phyloP scores from a whole-genome alignment of 2,888 invertebrate species.

The Megamerina dolium region DNA sequence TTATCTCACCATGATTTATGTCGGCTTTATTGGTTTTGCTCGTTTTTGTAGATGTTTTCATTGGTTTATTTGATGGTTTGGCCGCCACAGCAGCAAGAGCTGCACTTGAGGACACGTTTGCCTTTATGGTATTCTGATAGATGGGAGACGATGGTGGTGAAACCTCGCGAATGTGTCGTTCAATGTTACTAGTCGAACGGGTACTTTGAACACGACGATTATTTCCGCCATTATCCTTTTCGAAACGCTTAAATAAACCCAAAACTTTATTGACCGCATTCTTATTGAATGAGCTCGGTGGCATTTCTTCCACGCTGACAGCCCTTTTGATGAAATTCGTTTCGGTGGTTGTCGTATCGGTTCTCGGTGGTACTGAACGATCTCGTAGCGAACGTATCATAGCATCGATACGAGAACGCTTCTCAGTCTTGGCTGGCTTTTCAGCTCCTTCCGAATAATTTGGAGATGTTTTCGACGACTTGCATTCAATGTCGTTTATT shows the following conservation, averaged over 20 bases:
- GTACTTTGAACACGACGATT: slow-evolving; percentile 40
- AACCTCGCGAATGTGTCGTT: slow-evolving; percentile 36
- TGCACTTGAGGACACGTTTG: slow-evolving; percentile 29
- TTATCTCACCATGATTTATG: slow-evolving; percentile 20
- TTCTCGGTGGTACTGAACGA: slow-evolving; percentile 59
- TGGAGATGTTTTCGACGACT: neutral
- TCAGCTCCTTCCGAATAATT: slow-evolving; percentile 22
- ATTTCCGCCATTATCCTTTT: slow-evolving; percentile 53
- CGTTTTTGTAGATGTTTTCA: neutral
- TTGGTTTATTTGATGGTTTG: slow-evolving; percentile 1
- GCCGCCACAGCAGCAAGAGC: slow-evolving; percentile 23
- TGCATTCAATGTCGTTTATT: neutral
- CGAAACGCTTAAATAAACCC: slow-evolving; percentile 69
- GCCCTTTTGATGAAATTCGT: slow-evolving; percentile 65
- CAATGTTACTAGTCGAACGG: slow-evolving; percentile 46
- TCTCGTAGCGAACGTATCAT: slow-evolving; percentile 59
- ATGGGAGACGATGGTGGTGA: slow-evolving; percentile 32
- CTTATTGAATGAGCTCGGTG: slow-evolving; percentile 54
- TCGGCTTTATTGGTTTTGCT: neutral
- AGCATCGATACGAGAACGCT: slow-evolving; percentile 52
- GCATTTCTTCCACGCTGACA: slow-evolving; percentile 65
- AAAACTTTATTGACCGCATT: slow-evolving; percentile 70
- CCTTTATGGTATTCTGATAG: slow-evolving; percentile 30
- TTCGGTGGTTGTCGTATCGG: slow-evolving; percentile 55
- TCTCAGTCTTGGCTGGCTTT: slow-evolving; percentile 35